Conservation (phyloP, 2,797 vertebrate species). For the Sebastes kiyomatsui region DNA sequence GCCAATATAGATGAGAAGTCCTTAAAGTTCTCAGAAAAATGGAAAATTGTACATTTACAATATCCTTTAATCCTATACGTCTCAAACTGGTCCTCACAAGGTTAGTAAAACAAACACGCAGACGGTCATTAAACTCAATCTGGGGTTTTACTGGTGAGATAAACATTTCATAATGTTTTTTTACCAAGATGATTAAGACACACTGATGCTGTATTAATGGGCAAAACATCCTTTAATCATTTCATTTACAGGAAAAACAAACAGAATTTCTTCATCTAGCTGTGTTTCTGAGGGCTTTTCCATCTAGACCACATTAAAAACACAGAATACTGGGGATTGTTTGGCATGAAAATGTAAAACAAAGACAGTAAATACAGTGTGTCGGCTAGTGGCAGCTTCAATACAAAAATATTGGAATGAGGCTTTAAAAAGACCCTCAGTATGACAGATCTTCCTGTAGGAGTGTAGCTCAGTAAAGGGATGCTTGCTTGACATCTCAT, state of each 20-base stretch:
- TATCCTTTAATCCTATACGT: background rate
- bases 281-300: background rate
- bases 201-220: background rate
- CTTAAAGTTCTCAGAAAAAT: background rate
- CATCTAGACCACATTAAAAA: background rate
- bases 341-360: constrained; percentile 47
- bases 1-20: background rate
- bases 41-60: background rate
- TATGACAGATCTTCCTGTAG: background rate
- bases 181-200: background rate
- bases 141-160: background rate
- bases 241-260: background rate
- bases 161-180: background rate
- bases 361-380: background rate
- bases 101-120: background rate
- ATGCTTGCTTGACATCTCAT: constrained; percentile 1
- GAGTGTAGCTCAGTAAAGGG: constrained; percentile 15
- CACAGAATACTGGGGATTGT: constrained; percentile 38
- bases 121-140: background rate
- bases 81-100: background rate
- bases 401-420: constrained; percentile 15
- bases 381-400: constrained; percentile 36
- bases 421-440: background rate
- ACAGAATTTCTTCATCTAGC: background rate
- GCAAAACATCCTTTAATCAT: constrained; percentile 21